Base-by-base conservation (phyloP, 2,888 invertebrate species). In the Zaprionus obscuricornis region DNA sequence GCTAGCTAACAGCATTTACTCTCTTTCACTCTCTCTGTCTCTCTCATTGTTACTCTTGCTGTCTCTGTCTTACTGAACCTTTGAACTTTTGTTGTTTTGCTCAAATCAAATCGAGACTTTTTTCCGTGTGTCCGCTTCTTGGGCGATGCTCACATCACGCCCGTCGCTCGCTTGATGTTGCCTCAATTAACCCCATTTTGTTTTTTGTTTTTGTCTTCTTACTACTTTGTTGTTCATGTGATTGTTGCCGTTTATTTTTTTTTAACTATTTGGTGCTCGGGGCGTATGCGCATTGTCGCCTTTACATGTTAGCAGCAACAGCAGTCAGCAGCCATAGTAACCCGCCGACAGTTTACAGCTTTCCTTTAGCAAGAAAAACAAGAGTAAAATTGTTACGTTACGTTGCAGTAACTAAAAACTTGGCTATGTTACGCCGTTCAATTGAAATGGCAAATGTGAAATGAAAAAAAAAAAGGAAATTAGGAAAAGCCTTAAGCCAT, bases 121-220 rank as follows among this genome's bases (percentile, higher is more conserved):
- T 20, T 57, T 66, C 54, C 55, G 36, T 60, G 51, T 66, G 71
- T 57, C 68, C 73, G 81, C 86, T 68, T 66, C 82, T 66, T 81
- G 85, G 81, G 85, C 85, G 85, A 86, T 82, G 78, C 86, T 82
- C 78, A 64, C 78, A 82, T 77, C 81, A 81, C 81, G 86, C 81
- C 81, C 66, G 71, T 49, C 74, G 68, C 50, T 50, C 59, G 60
- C n/a, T 64, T 69, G 83, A 86, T 82, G 81, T 82, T 82, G 71
- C 86, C 84, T 86, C 81, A 82, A 82, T 82, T 82, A 82, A 85
- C 81, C 81, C 71, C 78, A 71, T 86, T 75, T 46, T 47, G 11
- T 3, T 18, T 39, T 22, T 16, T 16, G 20, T 13, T 42, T 29
- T 58, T 37, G 20, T 22, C 20, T 17, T 54, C n/a, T n/a, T n/a